Evolutionary conservation across 2,888 invertebrate genomes (phyloP).

Genomic region (Troides oblongomaculatus): DNA sequence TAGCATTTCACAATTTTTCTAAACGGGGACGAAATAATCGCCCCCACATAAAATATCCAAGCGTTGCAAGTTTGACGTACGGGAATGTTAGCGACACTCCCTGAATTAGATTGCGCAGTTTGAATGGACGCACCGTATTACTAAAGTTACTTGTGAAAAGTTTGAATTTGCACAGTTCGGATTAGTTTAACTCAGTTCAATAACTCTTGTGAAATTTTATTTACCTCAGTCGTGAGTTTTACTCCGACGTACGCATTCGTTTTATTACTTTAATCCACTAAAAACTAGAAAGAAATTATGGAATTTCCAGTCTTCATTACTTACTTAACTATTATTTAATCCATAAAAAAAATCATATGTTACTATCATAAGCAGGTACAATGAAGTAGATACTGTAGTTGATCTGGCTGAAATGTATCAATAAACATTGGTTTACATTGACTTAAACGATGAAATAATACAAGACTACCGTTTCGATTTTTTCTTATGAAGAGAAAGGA

Average conservation of each 20-base stretch:
- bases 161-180: constrained; percentile 10
- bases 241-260: background rate
- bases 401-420: too few relatives aligned
- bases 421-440: too few relatives aligned
- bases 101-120: constrained; percentile 22
- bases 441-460: too few relatives aligned
- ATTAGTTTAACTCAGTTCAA: constrained; percentile 14
- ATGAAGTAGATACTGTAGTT: too few relatives aligned
- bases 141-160: constrained; percentile 17
- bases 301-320: background rate
- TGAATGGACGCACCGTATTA: constrained; percentile 11
- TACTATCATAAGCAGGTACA: background rate
- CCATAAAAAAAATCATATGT: background rate
- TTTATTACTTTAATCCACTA: background rate
- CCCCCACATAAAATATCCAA: background rate
- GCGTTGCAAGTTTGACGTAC: background rate
- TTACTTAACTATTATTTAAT: background rate
- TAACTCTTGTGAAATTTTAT: constrained; percentile 11
- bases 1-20: background rate
- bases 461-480: too few relatives aligned
- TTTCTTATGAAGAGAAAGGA: too few relatives aligned
- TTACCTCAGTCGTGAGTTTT: constrained; percentile 2
- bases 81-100: constrained; percentile 9
- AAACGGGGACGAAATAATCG: background rate
- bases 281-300: background rate